Evolutionary conservation across 2,113 vertebrate genomes (phyloP).

Genomic region (Nycticorax nycticorax): DNA sequence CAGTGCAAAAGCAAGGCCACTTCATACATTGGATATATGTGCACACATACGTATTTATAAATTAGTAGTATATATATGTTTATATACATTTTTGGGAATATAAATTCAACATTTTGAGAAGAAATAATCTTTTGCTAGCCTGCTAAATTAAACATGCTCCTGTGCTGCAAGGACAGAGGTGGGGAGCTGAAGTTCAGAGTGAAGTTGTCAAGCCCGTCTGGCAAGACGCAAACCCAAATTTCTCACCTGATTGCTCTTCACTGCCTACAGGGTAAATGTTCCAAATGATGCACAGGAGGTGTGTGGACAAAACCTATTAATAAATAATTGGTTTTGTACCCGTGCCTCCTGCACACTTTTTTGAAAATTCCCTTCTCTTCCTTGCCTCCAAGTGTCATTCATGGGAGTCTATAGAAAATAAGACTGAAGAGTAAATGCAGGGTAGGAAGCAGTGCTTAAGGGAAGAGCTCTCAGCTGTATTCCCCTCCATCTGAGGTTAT

Average conservation of each 20-base stretch:
- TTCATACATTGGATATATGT: background rate
- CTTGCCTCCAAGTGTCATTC: constrained; percentile 40
- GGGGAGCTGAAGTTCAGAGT: background rate
- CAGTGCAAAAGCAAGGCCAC: background rate
- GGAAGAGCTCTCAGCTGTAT: constrained; percentile 39
- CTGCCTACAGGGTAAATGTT: constrained; percentile 57
- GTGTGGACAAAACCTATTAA: constrained; percentile 55
- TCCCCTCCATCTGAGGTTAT: background rate
- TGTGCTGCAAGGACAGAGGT: background rate
- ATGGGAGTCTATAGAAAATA: background rate
- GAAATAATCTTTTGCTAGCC: background rate
- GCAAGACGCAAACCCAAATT: constrained; percentile 54
- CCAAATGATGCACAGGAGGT: constrained; percentile 63
- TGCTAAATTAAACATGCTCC: background rate
- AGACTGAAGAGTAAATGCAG: constrained; percentile 24
- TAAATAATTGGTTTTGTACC: constrained; percentile 63
- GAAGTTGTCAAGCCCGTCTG: constrained; percentile 46
- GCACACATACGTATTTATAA: rapidly evolving
- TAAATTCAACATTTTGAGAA: background rate
- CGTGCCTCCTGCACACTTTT: constrained; percentile 42
- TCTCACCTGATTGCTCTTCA: constrained; percentile 66
- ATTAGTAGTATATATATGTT: background rate
- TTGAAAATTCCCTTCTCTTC: constrained; percentile 31
- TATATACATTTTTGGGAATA: background rate
- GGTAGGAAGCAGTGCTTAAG: constrained; percentile 17